Conservation (phyloP, 2,888 invertebrate genomes). For the Erynnis tages region DNA sequence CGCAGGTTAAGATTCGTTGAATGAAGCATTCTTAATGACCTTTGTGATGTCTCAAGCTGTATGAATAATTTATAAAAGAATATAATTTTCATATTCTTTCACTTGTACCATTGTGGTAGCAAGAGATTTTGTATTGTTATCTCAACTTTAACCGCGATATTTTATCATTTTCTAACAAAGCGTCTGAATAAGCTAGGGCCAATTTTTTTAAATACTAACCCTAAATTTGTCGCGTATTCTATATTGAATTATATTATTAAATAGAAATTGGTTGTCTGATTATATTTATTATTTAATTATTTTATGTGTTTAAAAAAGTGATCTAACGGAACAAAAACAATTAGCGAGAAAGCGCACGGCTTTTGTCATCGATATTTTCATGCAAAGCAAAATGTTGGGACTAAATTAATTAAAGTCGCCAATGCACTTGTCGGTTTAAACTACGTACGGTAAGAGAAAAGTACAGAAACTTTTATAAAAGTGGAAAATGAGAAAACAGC, state of each 20-base stretch:
- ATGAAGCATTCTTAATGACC: slow-evolving; percentile 30
- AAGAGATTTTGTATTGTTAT: neutral
- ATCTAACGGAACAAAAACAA: too few relatives aligned
- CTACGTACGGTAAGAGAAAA: slow-evolving; percentile 7
- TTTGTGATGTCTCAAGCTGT: slow-evolving; percentile 32
- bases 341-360: too few relatives aligned
- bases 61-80: slow-evolving; percentile 40
- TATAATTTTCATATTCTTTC: slow-evolving; percentile 39
- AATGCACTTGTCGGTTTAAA: slow-evolving; percentile 15
- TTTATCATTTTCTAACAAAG: too few relatives aligned
- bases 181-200: too few relatives aligned
- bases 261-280: too few relatives aligned
- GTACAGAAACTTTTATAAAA: slow-evolving; percentile 12
- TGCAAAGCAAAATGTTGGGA: slow-evolving; percentile 4
- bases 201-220: too few relatives aligned
- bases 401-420: slow-evolving; percentile 22
- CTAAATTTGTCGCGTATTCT: too few relatives aligned
- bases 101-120: slow-evolving; percentile 25
- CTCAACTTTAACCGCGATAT: too few relatives aligned
- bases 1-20: slow-evolving; percentile 20
- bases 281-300: too few relatives aligned
- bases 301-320: too few relatives aligned
- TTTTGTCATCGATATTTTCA: slow-evolving; percentile 21
- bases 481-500: slow-evolving; percentile 10
- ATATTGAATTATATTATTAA: too few relatives aligned